phyloP scores from a whole-genome alignment of 2,888 invertebrate genomes.

The Eupithecia inturbata region DNA sequence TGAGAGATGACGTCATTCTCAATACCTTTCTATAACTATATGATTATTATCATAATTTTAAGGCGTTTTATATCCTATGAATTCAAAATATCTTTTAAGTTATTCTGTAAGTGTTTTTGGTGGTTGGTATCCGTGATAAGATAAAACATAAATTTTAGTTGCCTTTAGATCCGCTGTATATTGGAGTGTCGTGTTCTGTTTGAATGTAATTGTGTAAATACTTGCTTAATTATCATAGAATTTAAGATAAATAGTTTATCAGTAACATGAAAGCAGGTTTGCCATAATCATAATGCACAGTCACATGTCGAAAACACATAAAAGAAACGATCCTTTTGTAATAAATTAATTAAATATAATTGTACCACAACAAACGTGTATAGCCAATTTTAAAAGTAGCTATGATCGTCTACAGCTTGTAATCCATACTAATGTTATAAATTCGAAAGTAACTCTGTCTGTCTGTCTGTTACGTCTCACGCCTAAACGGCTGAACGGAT shows the following conservation, averaged over 20 bases:
- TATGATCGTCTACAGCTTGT: too few relatives aligned
- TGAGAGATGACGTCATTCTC: too few relatives aligned
- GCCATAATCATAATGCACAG: not conserved
- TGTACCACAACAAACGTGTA: not conserved
- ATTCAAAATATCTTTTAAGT: not conserved
- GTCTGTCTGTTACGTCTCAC: too few relatives aligned
- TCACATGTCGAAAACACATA: not conserved
- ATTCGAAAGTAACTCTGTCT: too few relatives aligned
- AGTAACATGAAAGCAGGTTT: not conserved
- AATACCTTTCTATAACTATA: too few relatives aligned
- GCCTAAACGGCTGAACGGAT: too few relatives aligned
- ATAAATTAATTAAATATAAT: too few relatives aligned
- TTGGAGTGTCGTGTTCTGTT: not conserved
- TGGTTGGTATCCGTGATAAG: not conserved
- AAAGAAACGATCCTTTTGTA: too few relatives aligned
- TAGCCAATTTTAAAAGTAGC: not conserved
- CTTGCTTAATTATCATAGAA: not conserved
- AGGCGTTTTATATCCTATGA: not conserved
- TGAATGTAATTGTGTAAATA: constrained; percentile 1
- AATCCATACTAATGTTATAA: too few relatives aligned
- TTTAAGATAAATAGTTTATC: not conserved
- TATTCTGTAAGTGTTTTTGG: not conserved
- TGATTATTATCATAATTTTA: not conserved
- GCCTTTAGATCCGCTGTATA: not conserved
- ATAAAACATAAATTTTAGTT: not conserved